A percentile compares a stretch with the other conserved stretches of the same genome.
phyloP scores from a whole-genome alignment of 1,140 invertebrate genomes.

The silkworm (Bombyx mori) region ASM3026992v2 NC_085115.1:12730501-12731000 shows the following conservation, averaged over 20 bases:
- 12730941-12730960: no score
- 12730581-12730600: slow-evolving; percentile 19
- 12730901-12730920: no score
- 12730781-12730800: background rate
- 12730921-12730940: no score
- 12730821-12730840: no score
- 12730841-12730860: no score
- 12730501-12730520: no score
- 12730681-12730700: slow-evolving; percentile 59
- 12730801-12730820: background rate
- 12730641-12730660: slow-evolving; percentile 41
- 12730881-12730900: no score
- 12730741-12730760: slow-evolving; percentile 32
- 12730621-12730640: slow-evolving; percentile 50
- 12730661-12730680: slow-evolving; percentile 49
- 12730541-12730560: background rate
- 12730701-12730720: slow-evolving; percentile 60
- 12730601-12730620: slow-evolving; percentile 9
- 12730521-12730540: no score
- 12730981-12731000: no score
- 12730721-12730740: slow-evolving; percentile 64
- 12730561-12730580: slow-evolving; percentile 11
- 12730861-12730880: no score
- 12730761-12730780: slow-evolving; percentile 9
- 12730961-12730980: no score